A percentile compares a stretch with the other conserved stretches of the same genome.
These are phyloP conservation scores for Nymphalis c-album DNA, from an alignment of 2,888 invertebrate genomes.

Conservation along the genomic window DNA sequence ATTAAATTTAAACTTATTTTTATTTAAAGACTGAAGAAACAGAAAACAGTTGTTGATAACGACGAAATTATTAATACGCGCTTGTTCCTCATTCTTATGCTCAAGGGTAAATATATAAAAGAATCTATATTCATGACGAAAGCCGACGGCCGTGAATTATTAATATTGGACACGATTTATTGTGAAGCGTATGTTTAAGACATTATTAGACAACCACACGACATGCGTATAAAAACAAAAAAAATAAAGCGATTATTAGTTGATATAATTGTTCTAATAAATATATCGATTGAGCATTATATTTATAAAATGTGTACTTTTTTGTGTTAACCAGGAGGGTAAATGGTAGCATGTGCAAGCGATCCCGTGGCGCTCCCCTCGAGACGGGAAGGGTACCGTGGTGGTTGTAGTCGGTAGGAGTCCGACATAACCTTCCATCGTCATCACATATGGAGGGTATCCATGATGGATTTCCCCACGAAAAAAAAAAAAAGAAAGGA, in stretches of 20 bases:
- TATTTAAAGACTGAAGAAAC: neutral
- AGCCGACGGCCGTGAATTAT: conserved; percentile 49
- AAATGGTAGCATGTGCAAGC: too few species aligned
- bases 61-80: conserved; percentile 21
- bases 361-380: too few species aligned
- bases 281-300: too few species aligned
- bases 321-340: too few species aligned
- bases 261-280: too few species aligned
- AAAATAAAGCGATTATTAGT: neutral
- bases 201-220: conserved; percentile 25
- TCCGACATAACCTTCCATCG: too few species aligned
- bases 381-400: too few species aligned
- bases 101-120: conserved; percentile 39
- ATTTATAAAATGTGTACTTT: too few species aligned
- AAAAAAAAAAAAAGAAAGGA: too few species aligned
- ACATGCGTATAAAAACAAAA: neutral
- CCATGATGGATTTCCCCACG: too few species aligned
- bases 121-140: conserved; percentile 45
- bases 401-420: too few species aligned
- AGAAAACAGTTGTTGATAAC: conserved; percentile 12
- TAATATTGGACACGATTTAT: conserved; percentile 35
- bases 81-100: conserved; percentile 47
- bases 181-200: conserved; percentile 12
- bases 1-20: neutral
- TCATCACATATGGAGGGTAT: too few species aligned